A percentile compares a stretch with the other conserved stretches of the same genome.
Conservation (phyloP, 2,888 invertebrate species). For the Amblyjoppa proteus region DNA sequence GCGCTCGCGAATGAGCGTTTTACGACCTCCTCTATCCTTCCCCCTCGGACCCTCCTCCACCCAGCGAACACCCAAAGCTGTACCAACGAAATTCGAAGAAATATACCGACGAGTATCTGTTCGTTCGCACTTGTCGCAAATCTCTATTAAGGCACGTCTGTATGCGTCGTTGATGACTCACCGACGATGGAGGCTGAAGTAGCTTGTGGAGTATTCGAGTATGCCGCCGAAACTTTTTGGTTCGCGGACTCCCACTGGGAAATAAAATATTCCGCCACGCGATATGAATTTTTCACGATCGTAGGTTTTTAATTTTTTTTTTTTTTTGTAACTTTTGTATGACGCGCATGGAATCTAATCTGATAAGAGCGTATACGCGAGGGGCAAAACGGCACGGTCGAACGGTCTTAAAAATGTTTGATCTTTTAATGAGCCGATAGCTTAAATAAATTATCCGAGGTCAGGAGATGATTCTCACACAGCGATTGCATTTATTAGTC, state of each 20-base stretch:
- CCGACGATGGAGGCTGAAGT: slow-evolving; percentile 13
- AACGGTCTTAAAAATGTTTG: slow-evolving; percentile 37
- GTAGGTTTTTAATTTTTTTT: neutral
- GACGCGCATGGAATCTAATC: neutral
- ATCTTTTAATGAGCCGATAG: slow-evolving; percentile 29
- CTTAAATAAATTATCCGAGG: slow-evolving; percentile 69
- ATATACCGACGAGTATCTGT: slow-evolving; percentile 45
- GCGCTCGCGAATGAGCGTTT: slow-evolving; percentile 63
- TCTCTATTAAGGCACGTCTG: slow-evolving; percentile 37
- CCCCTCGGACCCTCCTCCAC: neutral
- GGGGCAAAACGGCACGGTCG: slow-evolving; percentile 41
- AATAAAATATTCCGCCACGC: slow-evolving; percentile 52
- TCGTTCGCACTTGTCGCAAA: slow-evolving; percentile 61
- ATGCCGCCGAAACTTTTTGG: neutral
- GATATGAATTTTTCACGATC: slow-evolving; percentile 44
- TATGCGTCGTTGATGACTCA: slow-evolving; percentile 43
- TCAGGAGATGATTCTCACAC: slow-evolving; percentile 67
- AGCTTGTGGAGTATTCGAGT: neutral
- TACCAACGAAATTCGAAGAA: slow-evolving; percentile 64
- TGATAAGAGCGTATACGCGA: neutral
- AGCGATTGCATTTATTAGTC: slow-evolving; percentile 54
- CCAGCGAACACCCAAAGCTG: neutral
- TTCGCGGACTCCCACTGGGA: slow-evolving; percentile 40
- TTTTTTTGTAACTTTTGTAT: neutral
- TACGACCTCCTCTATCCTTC: slow-evolving; percentile 62